phyloP scores from a whole-genome alignment of 2,797 vertebrate species.

The Labeo calbasu region DNA sequence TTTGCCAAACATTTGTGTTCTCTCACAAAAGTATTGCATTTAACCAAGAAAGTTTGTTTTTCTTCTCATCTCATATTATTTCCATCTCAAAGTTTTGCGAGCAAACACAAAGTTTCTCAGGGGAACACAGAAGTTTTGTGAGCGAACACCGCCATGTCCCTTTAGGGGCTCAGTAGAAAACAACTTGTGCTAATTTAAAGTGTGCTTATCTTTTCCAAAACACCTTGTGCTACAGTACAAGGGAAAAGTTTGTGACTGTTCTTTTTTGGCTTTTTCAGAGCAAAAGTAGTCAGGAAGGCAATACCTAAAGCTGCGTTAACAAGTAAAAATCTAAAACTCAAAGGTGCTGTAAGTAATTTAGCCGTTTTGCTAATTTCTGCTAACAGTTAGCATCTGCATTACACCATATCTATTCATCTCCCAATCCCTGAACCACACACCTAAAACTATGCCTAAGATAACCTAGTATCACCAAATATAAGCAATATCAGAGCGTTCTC shows the following conservation, averaged over 20 bases:
- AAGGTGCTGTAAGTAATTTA: not conserved
- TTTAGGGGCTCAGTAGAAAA: constrained; percentile 3
- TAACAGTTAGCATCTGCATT: not conserved
- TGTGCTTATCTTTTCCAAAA: not conserved
- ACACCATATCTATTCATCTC: constrained; percentile 59
- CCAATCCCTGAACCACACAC: not conserved
- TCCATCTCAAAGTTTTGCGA: not conserved
- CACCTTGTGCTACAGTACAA: not conserved
- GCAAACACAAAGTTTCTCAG: not conserved
- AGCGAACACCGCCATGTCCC: not conserved
- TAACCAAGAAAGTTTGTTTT: not conserved
- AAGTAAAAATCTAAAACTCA: not conserved
- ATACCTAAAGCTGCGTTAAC: not conserved
- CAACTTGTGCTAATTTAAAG: not conserved
- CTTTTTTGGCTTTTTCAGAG: not conserved
- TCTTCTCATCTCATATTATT: not conserved
- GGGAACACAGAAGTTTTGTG: not conserved
- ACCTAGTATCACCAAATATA: not conserved
- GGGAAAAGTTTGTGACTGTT: not conserved
- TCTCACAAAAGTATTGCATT: not conserved
- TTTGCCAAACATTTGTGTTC: not conserved
- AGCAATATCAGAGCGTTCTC: not conserved
- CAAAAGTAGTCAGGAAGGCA: not conserved
- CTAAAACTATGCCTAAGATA: not conserved
- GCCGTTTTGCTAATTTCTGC: not conserved